Evolutionary conservation across 2,888 invertebrate genomes (phyloP).

Genomic region (Plutella xylostella): DNA sequence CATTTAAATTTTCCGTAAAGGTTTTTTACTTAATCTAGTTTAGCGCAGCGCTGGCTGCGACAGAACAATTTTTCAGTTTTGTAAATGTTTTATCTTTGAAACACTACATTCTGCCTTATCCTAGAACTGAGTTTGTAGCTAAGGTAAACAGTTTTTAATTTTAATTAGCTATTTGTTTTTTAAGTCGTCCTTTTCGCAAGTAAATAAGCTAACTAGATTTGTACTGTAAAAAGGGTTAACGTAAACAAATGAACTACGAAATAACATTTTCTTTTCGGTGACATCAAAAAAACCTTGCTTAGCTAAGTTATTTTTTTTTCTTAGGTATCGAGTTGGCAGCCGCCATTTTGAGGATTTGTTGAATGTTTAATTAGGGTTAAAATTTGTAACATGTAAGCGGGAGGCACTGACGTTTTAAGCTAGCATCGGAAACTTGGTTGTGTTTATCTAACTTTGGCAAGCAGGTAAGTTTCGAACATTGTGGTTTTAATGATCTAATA

Average conservation of each 20-base stretch:
- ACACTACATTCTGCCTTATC: background rate
- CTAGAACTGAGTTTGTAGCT: background rate
- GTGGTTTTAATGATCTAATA: constrained; percentile 70
- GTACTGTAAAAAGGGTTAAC: too few species aligned
- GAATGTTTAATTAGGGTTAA: constrained; percentile 62
- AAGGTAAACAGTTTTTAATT: background rate
- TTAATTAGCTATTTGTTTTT: background rate
- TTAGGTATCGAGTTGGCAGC: too few species aligned
- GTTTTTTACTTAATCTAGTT: background rate
- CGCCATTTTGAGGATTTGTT: too few species aligned
- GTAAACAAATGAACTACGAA: too few species aligned
- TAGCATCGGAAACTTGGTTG: constrained; percentile 48
- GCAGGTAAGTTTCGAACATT: constrained; percentile 66
- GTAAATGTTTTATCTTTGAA: background rate
- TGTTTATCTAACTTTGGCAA: constrained; percentile 62
- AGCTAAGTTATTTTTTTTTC: background rate
- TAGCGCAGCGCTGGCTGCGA: background rate
- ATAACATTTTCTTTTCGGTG: too few species aligned
- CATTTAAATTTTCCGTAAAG: too few species aligned
- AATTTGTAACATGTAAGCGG: constrained; percentile 54
- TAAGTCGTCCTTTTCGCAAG: background rate
- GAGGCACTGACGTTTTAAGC: constrained; percentile 18
- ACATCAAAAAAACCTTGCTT: too few species aligned
- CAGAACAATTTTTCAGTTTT: background rate
- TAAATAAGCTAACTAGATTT: too few species aligned